Base-by-base conservation (phyloP, 2,797 vertebrate species). In the Merluccius polli region DNA sequence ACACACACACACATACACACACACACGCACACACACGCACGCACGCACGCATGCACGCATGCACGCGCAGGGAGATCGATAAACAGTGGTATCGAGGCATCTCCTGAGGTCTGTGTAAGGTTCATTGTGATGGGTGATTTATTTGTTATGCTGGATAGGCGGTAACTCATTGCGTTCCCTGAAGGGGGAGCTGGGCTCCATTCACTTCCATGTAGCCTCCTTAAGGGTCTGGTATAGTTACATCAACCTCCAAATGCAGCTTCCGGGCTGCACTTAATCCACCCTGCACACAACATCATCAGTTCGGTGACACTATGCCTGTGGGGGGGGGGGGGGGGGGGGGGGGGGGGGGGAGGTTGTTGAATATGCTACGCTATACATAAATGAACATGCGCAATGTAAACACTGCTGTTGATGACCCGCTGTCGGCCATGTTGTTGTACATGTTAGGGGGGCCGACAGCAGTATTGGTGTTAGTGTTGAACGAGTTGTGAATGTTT, bases 51-150 rank as follows among this genome's bases (percentile, higher is more conserved):
- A 78, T 44, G 82, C 75, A 79, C 73, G 81, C 75, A 85, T 30
- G 83, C 76, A 78, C 78, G 79, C 84, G 67, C 63, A 24, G 67
- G 72, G 65, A 79, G 86, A 92, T 92, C 89, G 84, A 91, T 91
- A 89, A 90, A 90, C 89, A 88, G 85, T 33, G 79, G 84, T 90
- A 89, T 89, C 89, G 87, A 91, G 89, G 88, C 87, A 88, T 92
- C 91, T 92, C 88, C 88, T 82, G 89, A 91, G 91, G 89, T 92
- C 86, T 91, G 82, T 65, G 59, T 4, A 9, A 12, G 59, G 59
- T 65, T 27, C 59, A 65, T 65, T 88, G 87, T 89, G 88, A 90
- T 88, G 88, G 81, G 87, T 91, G 90, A 91, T 90, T 88, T 90
- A 90, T 93, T 90, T 92, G 87, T 90, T 89, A 81, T 90, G 88